Base-by-base conservation (phyloP, 92 coral and sea anemone genomes). In the Diadumene lineata region DNA sequence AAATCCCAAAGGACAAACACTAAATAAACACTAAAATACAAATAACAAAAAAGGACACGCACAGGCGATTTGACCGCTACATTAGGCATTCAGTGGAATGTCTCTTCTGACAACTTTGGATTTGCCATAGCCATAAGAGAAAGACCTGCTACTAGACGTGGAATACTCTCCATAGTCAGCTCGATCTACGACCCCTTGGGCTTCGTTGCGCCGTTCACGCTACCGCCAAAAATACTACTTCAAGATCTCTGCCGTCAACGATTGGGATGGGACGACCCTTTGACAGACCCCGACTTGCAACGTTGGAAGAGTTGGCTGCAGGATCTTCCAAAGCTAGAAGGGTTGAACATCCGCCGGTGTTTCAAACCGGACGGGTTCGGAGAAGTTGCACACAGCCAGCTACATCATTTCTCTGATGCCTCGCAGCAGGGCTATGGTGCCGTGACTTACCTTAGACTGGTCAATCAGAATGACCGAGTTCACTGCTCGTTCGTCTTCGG, bases 131-230 rank as follows among this genome's bases (percentile, higher is more conserved):
- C 75, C 11, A 70, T 70, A 15, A 76, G 69, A 55, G 87, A 83
- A 25, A 64, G 62, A 60, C 87, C 87, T 0, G 72, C 87, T n/a
- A 76, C 79, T 38, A 83, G 87, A 76, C 48, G 82, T 28, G 73
- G 82, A 16, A 77, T 83, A 57, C 60, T 76, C 34, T 82, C 87
- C 19, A 76, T 53, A 16, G 60, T 73, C 11, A 81, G 85, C 31
- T 81, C 86, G 11, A 76, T 81, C 26, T 75, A 73, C 74, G 87
- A 83, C 50, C 87, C 82, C 24, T 67, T 83, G 1, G 87, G 82
- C 31, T 83, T 70, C 24, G 80, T 67, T 26, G 88, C 88, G 21
- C 88, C 88, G 43, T 72, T 84, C 30, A 58, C 68, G 55, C 66
- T 84, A 22, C 71, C 63, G 26, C 80, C 88, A 24, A 84, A 84